A percentile compares a stretch with the other conserved stretches of the same genome.
Evolutionary conservation across 2,797 vertebrate genomes (phyloP).

Genomic region (Buphagus erythrorhynchus): DNA sequence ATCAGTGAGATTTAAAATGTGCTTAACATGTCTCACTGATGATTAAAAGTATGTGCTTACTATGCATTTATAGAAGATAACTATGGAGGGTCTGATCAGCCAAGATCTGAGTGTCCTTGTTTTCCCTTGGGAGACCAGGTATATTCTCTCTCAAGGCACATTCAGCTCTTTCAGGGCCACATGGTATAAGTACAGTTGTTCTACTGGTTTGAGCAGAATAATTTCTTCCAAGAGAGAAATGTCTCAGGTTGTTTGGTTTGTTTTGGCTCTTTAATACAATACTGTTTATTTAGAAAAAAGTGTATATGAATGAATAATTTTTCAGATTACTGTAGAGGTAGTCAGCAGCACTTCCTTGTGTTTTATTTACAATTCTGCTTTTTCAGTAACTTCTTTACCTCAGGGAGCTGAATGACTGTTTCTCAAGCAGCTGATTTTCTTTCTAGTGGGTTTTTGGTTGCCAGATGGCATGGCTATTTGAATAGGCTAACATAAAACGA

Average conservation of each 20-base stretch:
- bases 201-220: not conserved
- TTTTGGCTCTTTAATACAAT: not conserved
- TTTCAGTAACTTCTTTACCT: not conserved
- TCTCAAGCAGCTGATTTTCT: not conserved
- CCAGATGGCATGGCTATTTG: not conserved
- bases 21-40: not conserved
- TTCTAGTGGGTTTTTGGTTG: not conserved
- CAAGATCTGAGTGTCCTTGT: not conserved
- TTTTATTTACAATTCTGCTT: not conserved
- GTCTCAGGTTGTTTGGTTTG: not conserved
- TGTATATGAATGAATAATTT: not conserved
- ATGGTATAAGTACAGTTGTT: accelerated
- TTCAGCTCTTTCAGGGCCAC: not conserved
- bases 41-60: not conserved
- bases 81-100: not conserved
- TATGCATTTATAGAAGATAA: not conserved
- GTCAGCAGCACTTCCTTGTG: not conserved
- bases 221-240: not conserved
- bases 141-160: not conserved
- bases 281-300: not conserved
- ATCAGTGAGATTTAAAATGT: not conserved
- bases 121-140: not conserved
- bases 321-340: not conserved
- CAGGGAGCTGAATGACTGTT: not conserved
- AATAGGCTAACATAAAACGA: not conserved